Evolutionary conservation across 1,140 invertebrate species (phyloP), one percentile per base, ranked within the genome.

Genomic region (Ganaspis sp.): DNA sequence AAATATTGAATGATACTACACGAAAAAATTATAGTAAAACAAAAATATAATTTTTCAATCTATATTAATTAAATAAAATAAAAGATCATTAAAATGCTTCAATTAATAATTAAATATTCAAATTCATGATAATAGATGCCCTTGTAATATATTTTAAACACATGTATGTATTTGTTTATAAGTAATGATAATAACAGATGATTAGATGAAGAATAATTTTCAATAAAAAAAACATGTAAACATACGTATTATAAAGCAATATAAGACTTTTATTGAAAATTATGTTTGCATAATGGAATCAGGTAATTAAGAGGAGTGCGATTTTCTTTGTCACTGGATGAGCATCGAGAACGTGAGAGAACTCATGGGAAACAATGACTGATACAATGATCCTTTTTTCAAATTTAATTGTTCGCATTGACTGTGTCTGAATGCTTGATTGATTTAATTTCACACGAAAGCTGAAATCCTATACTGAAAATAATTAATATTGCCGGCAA

Each of bases 271-370:
- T 64, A 26, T 34, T 29, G 1, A 64, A 29, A 64, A 64, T 64
- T 1, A 64, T 29, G 29, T 29, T 29, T 64, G 26, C 58, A 64
- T 64, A 64, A 64, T 64, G 3, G 29, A 64, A 64, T 64, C 58
- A 21, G 26, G 1, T n/a, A 64, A 64, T 64, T 26, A 8, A 17
- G n/a, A 49, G 6, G 42, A 49, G 29, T 11, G 54, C 12, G 58
- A 29, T 64, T 29, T 64, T 64, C 26, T 64, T 29, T 29, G 58
- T 64, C 21, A 64, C 58, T 64, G 58, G 26, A 12, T 64, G 26
- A 64, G 58, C 58, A 64, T 64, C 58, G 58, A 64, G 58, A 64
- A 64, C 58, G 58, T 64, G 58, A 64, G 58, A 64, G 58, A 64
- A n/a, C 26, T 26, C 58, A 34, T 64, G 58, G 58, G 58, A 64